Percentiles rank a stretch among this genome's conserved stretches.
phyloP scores from a whole-genome alignment of 2,888 invertebrate genomes.

The Plutella xylostella region DNA sequence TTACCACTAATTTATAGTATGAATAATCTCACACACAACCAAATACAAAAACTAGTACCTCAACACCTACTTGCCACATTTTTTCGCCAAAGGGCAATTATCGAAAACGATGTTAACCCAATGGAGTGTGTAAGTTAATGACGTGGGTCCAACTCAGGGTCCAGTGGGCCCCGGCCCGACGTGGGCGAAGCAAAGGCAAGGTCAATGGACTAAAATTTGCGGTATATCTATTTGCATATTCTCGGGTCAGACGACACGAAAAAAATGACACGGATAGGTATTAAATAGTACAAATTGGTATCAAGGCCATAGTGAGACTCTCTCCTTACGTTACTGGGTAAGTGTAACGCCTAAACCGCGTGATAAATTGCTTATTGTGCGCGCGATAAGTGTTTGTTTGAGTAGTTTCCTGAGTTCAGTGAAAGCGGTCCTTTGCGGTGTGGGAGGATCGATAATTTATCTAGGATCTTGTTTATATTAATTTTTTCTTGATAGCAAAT shows the following conservation, averaged over 20 bases:
- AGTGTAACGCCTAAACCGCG: constrained; percentile 62
- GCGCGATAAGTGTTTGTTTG: constrained; percentile 57
- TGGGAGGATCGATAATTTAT: too few species aligned
- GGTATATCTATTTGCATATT: constrained; percentile 63
- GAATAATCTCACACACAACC: too few species aligned
- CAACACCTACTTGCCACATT: too few species aligned
- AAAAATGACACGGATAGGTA: constrained; percentile 58
- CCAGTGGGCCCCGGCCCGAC: too few species aligned
- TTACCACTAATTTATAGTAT: too few species aligned
- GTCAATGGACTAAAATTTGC: constrained; percentile 65
- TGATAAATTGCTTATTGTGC: constrained; percentile 66
- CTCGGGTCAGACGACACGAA: constrained; percentile 47
- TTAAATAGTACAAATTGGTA: constrained; percentile 53
- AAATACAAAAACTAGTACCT: too few species aligned
- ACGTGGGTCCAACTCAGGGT: too few species aligned
- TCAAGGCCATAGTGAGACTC: constrained; percentile 55
- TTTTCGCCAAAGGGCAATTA: too few species aligned
- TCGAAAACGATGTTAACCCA: too few species aligned
- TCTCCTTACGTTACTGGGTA: constrained; percentile 61
- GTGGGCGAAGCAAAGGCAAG: constrained; percentile 48
- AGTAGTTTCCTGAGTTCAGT: constrained; percentile 60
- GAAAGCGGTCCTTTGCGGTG: constrained; percentile 41
- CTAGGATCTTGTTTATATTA: too few species aligned
- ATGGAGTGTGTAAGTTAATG: too few species aligned
- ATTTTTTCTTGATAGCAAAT: too few species aligned